Percentiles rank a stretch among this genome's conserved stretches.
Evolutionary conservation across 2,113 vertebrate species (phyloP).

Genomic region (Mormyrus lacerda): DNA sequence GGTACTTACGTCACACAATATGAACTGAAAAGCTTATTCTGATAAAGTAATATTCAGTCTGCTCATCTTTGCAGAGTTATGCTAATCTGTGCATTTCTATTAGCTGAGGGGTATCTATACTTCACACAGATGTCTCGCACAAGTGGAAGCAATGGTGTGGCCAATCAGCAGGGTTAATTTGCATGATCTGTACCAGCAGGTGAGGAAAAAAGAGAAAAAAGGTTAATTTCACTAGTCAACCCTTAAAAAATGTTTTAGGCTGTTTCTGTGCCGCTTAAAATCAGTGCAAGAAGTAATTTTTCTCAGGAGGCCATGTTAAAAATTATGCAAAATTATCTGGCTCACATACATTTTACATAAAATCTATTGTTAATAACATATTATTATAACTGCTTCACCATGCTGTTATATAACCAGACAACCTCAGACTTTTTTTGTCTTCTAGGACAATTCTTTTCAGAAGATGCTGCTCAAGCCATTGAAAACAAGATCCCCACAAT

Average conservation of each 20-base stretch:
- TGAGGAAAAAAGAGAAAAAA: background rate
- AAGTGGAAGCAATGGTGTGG: background rate
- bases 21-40: background rate
- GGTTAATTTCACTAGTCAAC: conserved; percentile 8
- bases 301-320: background rate
- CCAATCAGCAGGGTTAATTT: background rate
- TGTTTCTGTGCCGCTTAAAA: background rate
- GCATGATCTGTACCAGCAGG: background rate
- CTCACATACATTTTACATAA: background rate
- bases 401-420: background rate
- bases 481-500: background rate
- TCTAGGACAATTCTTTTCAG: background rate
- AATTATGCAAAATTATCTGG: background rate
- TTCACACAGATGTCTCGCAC: background rate
- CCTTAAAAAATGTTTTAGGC: background rate
- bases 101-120: background rate
- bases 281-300: background rate
- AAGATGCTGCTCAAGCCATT: background rate
- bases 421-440: background rate
- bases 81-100: background rate
- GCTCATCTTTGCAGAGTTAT: background rate
- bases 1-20: background rate
- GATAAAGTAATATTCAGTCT: background rate
- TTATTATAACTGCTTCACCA: background rate
- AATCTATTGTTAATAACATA: background rate